These are phyloP conservation scores for Phortica variegata DNA, from an alignment of 1,140 invertebrate species.

Conservation along the genomic window DNA sequence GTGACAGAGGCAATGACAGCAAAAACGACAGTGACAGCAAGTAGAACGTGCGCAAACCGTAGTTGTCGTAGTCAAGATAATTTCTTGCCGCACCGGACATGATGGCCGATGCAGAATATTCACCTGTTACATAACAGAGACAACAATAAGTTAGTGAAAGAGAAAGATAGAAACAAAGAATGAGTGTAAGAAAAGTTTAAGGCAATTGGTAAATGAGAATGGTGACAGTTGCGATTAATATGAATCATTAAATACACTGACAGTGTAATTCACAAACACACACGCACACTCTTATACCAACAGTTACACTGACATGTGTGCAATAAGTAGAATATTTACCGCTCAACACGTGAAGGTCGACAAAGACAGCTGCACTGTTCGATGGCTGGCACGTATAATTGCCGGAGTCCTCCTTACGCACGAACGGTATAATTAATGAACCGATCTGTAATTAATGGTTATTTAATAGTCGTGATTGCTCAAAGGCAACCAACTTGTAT, in stretches of 20 bases:
- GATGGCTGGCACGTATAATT: constrained; percentile 56
- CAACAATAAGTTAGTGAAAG: too few relatives aligned
- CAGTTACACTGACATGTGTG: constrained; percentile 11
- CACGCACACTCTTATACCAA: constrained; percentile 11
- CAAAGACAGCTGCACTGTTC: constrained; percentile 50
- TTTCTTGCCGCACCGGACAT: constrained; percentile 37
- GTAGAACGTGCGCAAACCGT: constrained; percentile 31
- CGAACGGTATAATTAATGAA: constrained; percentile 70
- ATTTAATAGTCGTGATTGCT: constrained; percentile 9
- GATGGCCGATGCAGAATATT: constrained; percentile 58
- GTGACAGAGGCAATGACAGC: constrained; percentile 11
- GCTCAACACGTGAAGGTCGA: constrained; percentile 54
- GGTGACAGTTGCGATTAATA: constrained; percentile 48
- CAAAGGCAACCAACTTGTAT: constrained; percentile 5
- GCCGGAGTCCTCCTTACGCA: constrained; percentile 53
- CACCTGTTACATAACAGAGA: constrained; percentile 56
- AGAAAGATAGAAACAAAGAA: neutral
- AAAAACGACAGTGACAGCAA: constrained; percentile 20
- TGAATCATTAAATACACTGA: constrained; percentile 41
- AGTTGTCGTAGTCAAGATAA: too few relatives aligned
- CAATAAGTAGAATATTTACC: constrained; percentile 28
- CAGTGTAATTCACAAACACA: constrained; percentile 27
- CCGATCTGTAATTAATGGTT: constrained; percentile 49
- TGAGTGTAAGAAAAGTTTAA: too few relatives aligned
- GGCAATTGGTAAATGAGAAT: constrained; percentile 1